Conservation (phyloP, 2,888 invertebrate genomes). For the Thymelicus sylvestris region DNA sequence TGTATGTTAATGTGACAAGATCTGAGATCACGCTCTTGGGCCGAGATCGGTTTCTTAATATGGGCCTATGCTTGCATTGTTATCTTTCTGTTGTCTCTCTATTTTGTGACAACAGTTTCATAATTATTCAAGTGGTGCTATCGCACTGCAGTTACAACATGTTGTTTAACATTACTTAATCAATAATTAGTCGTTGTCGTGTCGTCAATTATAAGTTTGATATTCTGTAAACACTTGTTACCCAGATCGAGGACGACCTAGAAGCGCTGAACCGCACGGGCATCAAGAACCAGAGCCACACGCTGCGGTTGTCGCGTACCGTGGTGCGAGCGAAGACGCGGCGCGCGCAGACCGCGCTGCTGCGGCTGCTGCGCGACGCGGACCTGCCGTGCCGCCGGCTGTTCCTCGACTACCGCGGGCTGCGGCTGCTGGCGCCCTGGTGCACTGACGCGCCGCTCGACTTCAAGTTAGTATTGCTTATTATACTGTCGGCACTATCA, state of each 20-base stretch:
- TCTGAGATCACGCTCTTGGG: too few species aligned
- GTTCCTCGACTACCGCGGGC: constrained; percentile 97
- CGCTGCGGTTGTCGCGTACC: constrained; percentile 93
- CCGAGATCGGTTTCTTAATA: too few species aligned
- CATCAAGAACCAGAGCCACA: constrained; percentile 95
- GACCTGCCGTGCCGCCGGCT: constrained; percentile 93
- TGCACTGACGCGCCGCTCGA: constrained; percentile 89
- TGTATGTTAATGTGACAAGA: too few species aligned
- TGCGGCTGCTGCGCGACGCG: constrained; percentile 91
- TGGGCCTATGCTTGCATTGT: too few species aligned
- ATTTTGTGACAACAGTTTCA: too few species aligned
- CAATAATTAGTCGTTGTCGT: too few species aligned
- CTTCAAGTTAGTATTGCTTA: constrained; percentile 72
- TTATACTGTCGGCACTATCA: too few species aligned
- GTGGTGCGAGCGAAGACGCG: constrained; percentile 96
- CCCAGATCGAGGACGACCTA: constrained; percentile 95
- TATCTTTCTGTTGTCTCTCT: too few species aligned
- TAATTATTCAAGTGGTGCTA: too few species aligned
- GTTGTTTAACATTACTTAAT: too few species aligned
- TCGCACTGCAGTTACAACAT: too few species aligned
- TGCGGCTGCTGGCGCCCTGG: constrained; percentile 96
- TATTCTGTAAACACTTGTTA: neutral
- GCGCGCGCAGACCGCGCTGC: constrained; percentile 89
- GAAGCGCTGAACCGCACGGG: constrained; percentile 91
- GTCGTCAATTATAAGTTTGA: too few species aligned